Evolutionary conservation across 1,140 invertebrate species (phyloP).

Genomic region (Spodoptera frugiperda): DNA sequence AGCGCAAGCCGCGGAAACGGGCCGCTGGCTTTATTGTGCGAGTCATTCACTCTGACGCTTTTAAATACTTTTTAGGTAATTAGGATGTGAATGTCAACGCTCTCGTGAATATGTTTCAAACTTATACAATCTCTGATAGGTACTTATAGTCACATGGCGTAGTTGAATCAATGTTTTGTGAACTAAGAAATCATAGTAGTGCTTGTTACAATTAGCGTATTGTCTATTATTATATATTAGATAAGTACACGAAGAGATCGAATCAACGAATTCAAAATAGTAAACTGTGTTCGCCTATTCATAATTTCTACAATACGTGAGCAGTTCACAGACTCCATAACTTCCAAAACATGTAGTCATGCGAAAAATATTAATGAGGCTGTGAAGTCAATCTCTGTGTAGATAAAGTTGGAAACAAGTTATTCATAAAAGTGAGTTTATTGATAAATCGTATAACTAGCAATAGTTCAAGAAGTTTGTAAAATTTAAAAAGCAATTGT

Average conservation of each 20-base stretch:
- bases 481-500: constrained; percentile 77
- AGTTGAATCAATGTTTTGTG: not conserved
- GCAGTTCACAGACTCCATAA: too few relatives aligned
- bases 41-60: constrained; percentile 53
- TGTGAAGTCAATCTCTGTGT: not conserved
- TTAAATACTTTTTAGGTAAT: constrained; percentile 52
- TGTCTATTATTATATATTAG: too few relatives aligned
- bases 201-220: too few relatives aligned
- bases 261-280: too few relatives aligned
- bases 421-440: not conserved
- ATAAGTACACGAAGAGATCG: too few relatives aligned
- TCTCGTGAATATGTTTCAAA: constrained; percentile 17
- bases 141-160: not conserved
- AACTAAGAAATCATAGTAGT: not conserved
- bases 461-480: constrained; percentile 61
- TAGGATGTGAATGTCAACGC: constrained; percentile 47
- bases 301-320: too few relatives aligned
- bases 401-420: constrained; percentile 12
- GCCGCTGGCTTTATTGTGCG: constrained; percentile 47
- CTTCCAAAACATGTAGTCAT: constrained; percentile 2
- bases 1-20: constrained; percentile 54
- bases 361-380: constrained; percentile 28
- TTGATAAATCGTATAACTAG: constrained; percentile 34
- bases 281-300: too few relatives aligned
- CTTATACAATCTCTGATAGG: not conserved